Evolutionary conservation across 2,113 vertebrate species (phyloP).

Genomic region (Sceloporus tristichus): DNA sequence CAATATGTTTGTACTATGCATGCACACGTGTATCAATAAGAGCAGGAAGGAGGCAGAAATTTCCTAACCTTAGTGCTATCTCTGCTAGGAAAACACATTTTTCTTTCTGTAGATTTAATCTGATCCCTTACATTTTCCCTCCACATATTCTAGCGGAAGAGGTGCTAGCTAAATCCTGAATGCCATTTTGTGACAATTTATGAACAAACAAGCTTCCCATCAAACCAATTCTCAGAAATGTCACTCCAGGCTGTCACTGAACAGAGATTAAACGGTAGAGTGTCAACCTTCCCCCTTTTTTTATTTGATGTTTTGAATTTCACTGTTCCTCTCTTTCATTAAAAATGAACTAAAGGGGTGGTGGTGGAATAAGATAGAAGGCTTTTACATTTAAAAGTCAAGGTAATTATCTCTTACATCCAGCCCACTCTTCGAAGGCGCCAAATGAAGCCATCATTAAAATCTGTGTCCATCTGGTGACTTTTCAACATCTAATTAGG

Average conservation of each 20-base stretch:
- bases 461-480: constrained; percentile 77
- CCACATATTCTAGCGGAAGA: constrained; percentile 4
- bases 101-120: constrained; percentile 55
- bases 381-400: constrained; percentile 77
- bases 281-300: constrained; percentile 72
- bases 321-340: constrained; percentile 76
- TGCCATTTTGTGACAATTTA: constrained; percentile 78
- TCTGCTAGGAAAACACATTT: constrained; percentile 42
- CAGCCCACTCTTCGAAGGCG: constrained; percentile 73
- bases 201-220: constrained; percentile 76
- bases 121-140: constrained; percentile 45
- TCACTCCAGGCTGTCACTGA: constrained; percentile 72
- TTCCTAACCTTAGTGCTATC: constrained; percentile 22
- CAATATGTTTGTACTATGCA: neutral
- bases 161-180: constrained; percentile 66
- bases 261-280: constrained; percentile 77
- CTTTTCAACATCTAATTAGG: constrained; percentile 78
- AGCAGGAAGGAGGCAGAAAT: constrained; percentile 9
- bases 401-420: constrained; percentile 79
- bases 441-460: constrained; percentile 80
- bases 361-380: constrained; percentile 71
- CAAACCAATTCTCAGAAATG: constrained; percentile 76
- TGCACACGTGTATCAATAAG: neutral
- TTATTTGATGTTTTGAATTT: constrained; percentile 78
- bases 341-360: constrained; percentile 75